Evolutionary conservation across 2,797 vertebrate species (phyloP).

Genomic region (Loris lydekkerianus): DNA sequence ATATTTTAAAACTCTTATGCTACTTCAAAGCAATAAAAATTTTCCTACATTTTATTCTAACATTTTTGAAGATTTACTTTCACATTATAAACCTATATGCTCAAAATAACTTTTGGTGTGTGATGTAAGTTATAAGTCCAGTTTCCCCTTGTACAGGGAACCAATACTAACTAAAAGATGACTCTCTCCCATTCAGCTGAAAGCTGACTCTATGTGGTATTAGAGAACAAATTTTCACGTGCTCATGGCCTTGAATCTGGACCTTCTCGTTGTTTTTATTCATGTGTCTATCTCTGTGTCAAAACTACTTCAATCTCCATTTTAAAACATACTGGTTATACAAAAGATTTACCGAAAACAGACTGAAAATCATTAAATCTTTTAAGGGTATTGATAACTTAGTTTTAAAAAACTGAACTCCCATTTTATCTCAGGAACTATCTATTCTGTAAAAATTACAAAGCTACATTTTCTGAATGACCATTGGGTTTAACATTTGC

Average conservation of each 20-base stretch:
- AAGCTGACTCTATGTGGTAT: background rate
- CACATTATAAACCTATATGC: background rate
- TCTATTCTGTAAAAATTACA: background rate
- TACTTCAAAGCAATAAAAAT: background rate
- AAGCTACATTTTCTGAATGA: background rate
- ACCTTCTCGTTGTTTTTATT: background rate
- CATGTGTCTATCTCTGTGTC: background rate
- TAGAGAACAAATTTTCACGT: background rate
- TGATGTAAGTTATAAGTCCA: background rate
- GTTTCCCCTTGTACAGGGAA: background rate
- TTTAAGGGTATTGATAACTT: background rate
- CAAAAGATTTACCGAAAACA: background rate
- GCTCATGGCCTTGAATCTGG: background rate
- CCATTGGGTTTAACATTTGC: background rate
- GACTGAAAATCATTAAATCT: slow-evolving; percentile 15
- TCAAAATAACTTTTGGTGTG: slow-evolving; percentile 23
- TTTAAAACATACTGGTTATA: background rate
- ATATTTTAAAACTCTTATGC: background rate
- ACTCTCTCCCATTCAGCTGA: background rate
- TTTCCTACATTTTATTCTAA: background rate
- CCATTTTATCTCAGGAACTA: background rate
- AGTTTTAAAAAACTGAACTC: slow-evolving; percentile 23
- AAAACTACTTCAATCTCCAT: background rate
- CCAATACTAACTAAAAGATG: background rate
- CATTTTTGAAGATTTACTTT: slow-evolving; percentile 11